Evolutionary conservation across 2,888 invertebrate species (phyloP), one percentile per base, ranked within the genome.

Genomic region (Cotesia congregata): DNA sequence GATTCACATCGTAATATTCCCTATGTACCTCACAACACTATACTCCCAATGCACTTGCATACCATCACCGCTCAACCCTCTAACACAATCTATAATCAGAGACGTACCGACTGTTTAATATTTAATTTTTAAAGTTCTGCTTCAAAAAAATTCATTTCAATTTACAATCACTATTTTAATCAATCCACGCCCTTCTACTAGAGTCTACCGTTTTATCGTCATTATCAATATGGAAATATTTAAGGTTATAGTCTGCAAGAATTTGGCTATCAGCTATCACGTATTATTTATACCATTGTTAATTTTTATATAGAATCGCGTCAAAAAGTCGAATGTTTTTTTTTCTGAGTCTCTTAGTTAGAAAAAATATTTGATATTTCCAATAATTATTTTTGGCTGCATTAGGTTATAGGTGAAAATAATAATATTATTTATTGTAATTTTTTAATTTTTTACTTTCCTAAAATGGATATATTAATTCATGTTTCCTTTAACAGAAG

Each of bases 1-100:
- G 74, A 80, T 80, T 74, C 72, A 72, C 74, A 69, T 77, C 71
- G 71, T 77, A 77, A 77, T 77, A 77, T 74, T 74, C 74, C 61
- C 71, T 41, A 39, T 38, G 12, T 61, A 67, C 60, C 59, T 61
- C 38, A 68, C 39, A 60, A 12, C 50, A 50, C 7, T 12, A 7
- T 12, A 50, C 50, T 41, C 9, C 41, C 41, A 62, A 74, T 65
- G 64, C 77, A 73, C 74, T 68, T 74, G 62, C 59, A 70, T 62
- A 40, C 67, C 50, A 50, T 59, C 12, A 2, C 30, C 50, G 12
- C 9, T 50, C 50, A 50, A 50, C 20, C 65, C 65, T 38, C 38
- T 65, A 65, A 12, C 65, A 30, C 30, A 30, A 65, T 38, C 38
- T 12, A 20, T 30, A 38, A 62, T 15, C 20, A 17, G 6, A 38